Conservation (phyloP, 2,113 vertebrate genomes). For the Myrmecophaga tridactyla region DNA sequence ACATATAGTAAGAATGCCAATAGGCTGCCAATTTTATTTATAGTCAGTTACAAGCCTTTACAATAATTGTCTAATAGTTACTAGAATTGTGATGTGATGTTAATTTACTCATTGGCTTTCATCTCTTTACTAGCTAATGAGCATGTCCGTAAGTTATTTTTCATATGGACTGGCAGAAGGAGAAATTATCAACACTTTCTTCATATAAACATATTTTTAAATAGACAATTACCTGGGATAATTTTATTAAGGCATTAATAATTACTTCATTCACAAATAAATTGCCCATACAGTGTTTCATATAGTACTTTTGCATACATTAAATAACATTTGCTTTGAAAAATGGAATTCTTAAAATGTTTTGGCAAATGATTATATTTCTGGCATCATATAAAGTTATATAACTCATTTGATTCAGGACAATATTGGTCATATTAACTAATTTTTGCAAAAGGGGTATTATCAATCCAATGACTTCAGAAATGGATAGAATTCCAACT, state of each 20-base stretch:
- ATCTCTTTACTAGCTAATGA: background rate
- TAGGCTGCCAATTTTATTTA: background rate
- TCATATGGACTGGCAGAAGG: background rate
- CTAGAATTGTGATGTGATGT: background rate
- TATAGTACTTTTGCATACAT: background rate
- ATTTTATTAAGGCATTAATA: background rate
- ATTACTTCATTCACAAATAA: background rate
- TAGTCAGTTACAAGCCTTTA: background rate
- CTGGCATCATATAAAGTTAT: background rate
- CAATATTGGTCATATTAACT: background rate
- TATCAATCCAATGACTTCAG: background rate
- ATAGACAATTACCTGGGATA: background rate
- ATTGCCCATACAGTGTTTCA: background rate
- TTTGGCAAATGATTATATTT: background rate
- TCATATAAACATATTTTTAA: constrained; percentile 18
- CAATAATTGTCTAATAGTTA: background rate
- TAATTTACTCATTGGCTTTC: background rate
- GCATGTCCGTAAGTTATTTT: background rate
- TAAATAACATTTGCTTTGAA: background rate
- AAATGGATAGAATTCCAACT: background rate
- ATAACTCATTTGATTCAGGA: background rate
- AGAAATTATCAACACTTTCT: background rate
- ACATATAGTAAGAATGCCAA: background rate
- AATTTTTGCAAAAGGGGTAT: background rate
- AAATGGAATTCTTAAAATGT: background rate